These are phyloP conservation scores for Rhagoletis pomonella DNA, from an alignment of 1,140 invertebrate genomes.

Conservation along the genomic window DNA sequence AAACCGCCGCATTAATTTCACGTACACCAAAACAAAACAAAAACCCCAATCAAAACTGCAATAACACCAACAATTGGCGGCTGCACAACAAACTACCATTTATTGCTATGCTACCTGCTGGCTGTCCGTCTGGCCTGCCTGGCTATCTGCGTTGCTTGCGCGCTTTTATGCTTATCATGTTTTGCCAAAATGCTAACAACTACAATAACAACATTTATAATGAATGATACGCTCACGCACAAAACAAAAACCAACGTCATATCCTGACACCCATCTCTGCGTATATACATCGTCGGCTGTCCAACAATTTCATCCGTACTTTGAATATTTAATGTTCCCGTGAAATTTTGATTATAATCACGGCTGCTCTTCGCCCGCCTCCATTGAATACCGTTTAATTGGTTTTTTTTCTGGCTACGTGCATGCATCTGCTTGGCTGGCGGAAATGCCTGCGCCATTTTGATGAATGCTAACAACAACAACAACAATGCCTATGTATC, in stretches of 20 bases:
- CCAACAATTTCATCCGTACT: background rate
- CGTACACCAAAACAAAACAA: background rate
- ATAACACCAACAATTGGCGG: conserved; percentile 31
- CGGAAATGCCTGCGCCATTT: background rate
- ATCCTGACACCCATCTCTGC: background rate
- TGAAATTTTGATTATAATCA: conserved; percentile 30
- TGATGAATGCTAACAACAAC: background rate
- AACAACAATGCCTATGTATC: background rate
- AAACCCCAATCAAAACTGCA: background rate
- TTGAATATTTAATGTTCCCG: conserved; percentile 21
- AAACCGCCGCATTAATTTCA: conserved; percentile 26
- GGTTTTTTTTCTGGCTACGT: background rate
- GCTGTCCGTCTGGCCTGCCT: background rate
- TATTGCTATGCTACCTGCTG: background rate
- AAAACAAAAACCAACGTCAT: background rate
- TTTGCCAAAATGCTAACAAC: conserved; percentile 44
- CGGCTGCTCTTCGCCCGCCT: background rate
- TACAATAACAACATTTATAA: background rate
- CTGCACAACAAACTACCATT: background rate
- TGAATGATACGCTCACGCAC: background rate
- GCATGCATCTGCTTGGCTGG: background rate
- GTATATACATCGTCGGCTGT: background rate
- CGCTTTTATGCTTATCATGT: background rate
- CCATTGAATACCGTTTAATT: background rate
- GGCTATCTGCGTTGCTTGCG: background rate